Percentiles rank a stretch among this genome's conserved stretches.
Conservation (phyloP, 2,113 vertebrate genomes). For the Pangasianodon hypophthalmus region DNA sequence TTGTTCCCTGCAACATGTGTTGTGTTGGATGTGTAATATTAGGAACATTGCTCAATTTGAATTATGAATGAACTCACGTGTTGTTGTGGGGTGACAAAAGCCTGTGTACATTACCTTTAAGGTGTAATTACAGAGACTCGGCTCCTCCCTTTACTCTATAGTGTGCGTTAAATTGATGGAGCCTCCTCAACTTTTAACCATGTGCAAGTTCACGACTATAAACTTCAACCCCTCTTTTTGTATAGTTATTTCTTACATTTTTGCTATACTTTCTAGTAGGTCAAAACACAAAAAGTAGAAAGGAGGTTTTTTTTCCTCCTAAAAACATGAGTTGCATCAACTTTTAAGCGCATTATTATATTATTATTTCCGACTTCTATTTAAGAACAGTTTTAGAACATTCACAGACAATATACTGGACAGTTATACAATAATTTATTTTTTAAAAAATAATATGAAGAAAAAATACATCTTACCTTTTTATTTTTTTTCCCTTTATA, state of each 20-base stretch:
- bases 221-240: not conserved
- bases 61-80: conserved; percentile 83
- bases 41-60: conserved; percentile 68
- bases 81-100: conserved; percentile 74
- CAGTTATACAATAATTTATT: not conserved
- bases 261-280: not conserved
- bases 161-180: conserved; percentile 37
- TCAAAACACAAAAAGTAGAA: not conserved
- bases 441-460: not conserved
- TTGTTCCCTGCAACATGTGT: not conserved
- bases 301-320: too few species aligned
- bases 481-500: not conserved
- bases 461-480: conserved; percentile 22
- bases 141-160: conserved; percentile 55
- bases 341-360: not conserved
- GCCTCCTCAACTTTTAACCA: conserved; percentile 28
- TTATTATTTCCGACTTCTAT: not conserved
- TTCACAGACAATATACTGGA: not conserved
- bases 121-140: conserved; percentile 60
- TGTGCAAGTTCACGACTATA: not conserved
- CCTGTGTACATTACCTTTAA: conserved; percentile 58
- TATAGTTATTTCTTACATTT: not conserved
- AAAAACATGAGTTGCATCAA: not conserved
- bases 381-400: not conserved
- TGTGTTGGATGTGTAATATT: conserved; percentile 51